Percentiles rank a stretch among this genome's conserved stretches.
These are phyloP conservation scores for Leucophora obtusa DNA, from an alignment of 2,888 invertebrate genomes.

Conservation along the genomic window DNA sequence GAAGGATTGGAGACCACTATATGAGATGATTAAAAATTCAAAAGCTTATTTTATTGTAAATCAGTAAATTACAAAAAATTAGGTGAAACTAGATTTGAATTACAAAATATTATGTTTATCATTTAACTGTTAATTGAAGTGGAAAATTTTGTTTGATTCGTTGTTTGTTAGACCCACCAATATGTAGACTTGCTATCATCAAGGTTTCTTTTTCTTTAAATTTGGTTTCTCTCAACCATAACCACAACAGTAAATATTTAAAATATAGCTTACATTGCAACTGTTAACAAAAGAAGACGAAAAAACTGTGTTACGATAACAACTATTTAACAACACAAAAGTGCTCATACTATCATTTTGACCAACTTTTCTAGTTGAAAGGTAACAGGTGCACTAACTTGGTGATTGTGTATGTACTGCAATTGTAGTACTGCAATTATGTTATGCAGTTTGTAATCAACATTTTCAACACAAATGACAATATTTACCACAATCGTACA, in stretches of 20 bases:
- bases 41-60: too few relatives aligned
- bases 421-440: not conserved
- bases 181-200: too few relatives aligned
- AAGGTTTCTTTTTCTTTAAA: not conserved
- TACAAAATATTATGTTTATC: too few relatives aligned
- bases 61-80: too few relatives aligned
- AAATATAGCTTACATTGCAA: not conserved
- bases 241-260: not conserved
- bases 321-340: not conserved
- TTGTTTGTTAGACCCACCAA: not conserved
- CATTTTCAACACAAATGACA: slow-evolving; percentile 1
- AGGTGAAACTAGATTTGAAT: too few relatives aligned
- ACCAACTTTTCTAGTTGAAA: slow-evolving; percentile 55
- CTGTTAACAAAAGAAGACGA: not conserved
- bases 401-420: not conserved
- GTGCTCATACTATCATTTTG: slow-evolving; percentile 13
- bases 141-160: not conserved
- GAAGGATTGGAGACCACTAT: too few relatives aligned
- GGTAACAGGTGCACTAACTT: slow-evolving; percentile 56
- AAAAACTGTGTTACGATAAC: not conserved
- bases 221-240: slow-evolving; percentile 4
- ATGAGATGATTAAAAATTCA: too few relatives aligned
- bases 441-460: not conserved
- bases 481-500: not conserved
- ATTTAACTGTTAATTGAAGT: too few relatives aligned